These are phyloP conservation scores for Microplitis manilae DNA, from an alignment of 2,888 invertebrate species.

Conservation along the genomic window DNA sequence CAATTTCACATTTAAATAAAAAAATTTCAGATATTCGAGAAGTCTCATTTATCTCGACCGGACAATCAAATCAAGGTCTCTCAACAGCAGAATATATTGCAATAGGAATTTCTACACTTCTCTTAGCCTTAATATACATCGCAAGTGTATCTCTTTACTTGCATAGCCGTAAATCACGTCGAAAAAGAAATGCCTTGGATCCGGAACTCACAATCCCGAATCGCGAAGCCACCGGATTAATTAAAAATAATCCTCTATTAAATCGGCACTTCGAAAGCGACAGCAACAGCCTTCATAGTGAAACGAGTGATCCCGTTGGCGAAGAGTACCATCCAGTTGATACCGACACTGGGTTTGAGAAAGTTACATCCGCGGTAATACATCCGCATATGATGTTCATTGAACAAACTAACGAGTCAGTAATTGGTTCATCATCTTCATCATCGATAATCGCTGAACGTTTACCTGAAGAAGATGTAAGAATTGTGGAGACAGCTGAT, in stretches of 20 bases:
- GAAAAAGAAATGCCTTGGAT: conserved; percentile 57
- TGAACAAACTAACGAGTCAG: conserved; percentile 59
- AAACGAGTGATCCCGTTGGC: conserved; percentile 59
- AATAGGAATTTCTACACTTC: conserved; percentile 85
- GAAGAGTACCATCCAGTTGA: conserved; percentile 63
- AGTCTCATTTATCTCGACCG: conserved; percentile 80
- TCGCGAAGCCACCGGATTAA: conserved; percentile 78
- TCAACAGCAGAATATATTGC: conserved; percentile 86
- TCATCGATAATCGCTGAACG: conserved; percentile 74
- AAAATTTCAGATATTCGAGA: conserved; percentile 81
- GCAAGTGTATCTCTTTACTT: conserved; percentile 88
- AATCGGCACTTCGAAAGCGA: conserved; percentile 75
- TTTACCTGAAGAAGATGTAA: conserved; percentile 87
- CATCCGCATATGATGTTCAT: conserved; percentile 75
- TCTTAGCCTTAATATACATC: conserved; percentile 90
- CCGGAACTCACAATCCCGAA: conserved; percentile 67
- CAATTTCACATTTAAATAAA: background rate
- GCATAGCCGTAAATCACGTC: conserved; percentile 80
- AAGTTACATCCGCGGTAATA: conserved; percentile 81
- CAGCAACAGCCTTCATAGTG: conserved; percentile 54
- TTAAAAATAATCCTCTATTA: conserved; percentile 85
- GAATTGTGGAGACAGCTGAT: conserved; percentile 86
- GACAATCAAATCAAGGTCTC: conserved; percentile 76
- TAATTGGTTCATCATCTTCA: conserved; percentile 64
- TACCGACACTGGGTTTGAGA: conserved; percentile 63